These are phyloP conservation scores for Sipha flava DNA, from an alignment of 1,140 invertebrate genomes.

Conservation along the genomic window DNA sequence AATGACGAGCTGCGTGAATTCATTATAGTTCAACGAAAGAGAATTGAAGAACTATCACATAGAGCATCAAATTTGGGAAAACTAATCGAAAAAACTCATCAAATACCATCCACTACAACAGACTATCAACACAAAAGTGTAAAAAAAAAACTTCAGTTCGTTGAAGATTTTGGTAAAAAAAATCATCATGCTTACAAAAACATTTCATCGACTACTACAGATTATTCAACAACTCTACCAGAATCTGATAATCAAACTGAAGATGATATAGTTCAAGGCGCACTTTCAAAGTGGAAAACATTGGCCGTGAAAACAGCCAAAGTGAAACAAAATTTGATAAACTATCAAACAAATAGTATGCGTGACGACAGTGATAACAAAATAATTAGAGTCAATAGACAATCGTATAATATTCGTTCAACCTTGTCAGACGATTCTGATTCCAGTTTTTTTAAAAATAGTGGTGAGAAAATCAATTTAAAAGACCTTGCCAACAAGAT, in stretches of 20 bases:
- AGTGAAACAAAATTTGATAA: neutral
- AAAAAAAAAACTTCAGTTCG: neutral
- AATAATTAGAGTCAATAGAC: neutral
- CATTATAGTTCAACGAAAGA: neutral
- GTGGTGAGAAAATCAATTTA: neutral
- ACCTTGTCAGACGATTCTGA: neutral
- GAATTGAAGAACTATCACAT: neutral
- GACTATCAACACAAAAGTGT: neutral
- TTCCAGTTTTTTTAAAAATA: neutral
- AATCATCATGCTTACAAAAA: neutral
- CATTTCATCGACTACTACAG: conserved; percentile 2
- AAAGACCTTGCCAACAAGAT: conserved; percentile 7
- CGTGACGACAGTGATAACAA: neutral
- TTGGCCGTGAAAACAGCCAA: neutral
- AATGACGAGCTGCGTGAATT: conserved; percentile 15
- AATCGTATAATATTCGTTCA: neutral
- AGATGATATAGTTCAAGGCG: neutral
- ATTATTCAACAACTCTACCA: neutral
- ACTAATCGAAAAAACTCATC: conserved; percentile 4
- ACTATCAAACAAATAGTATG: neutral
- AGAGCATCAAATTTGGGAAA: neutral
- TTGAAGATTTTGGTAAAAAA: neutral
- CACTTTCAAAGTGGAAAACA: neutral
- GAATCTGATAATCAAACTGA: conserved; percentile 16
- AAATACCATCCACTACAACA: neutral